Base-by-base conservation (phyloP, 1,140 invertebrate genomes). In the Diachasma alloeum region DNA sequence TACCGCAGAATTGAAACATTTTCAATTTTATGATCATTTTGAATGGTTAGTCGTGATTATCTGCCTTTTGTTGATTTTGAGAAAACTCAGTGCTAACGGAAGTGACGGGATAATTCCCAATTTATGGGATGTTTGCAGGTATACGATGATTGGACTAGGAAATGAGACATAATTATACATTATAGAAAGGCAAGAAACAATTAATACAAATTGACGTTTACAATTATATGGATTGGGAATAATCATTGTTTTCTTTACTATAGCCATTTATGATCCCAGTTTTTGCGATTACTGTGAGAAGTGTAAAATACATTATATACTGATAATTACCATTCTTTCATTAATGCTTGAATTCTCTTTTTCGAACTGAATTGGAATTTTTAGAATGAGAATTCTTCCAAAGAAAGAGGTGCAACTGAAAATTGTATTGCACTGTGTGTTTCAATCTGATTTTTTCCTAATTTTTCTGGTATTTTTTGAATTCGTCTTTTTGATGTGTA, bases 401-500 rank as follows among this genome's bases (percentile, higher is more conserved):
- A 36, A 68, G 36, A 37, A 39, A 68, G 36, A 68, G 66, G 66
- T 68, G 66, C 66, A 68, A 68, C 31, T 68, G 26, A 68, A 68
- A 68, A 36, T 68, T 37, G 11, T 68, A 68, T 68, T 68, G 36
- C 66, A 68, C 66, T 68, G 66, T 39, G 36, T 39, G 10, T 68
- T 68, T 36, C 31, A 68, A 53, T 53, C 48, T 17, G 48, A 53
- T 53, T 53, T 68, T 68, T 39, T 24, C 44, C 68, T 37, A 11
- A 36, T 68, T 26, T n/a, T 13, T 74, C 39, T 13, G 59, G 8
- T 63, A 68, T 37, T 68, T 68, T n/a, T 39, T 68, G 13, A 6
- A 36, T 68, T 37, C 36, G 8, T 36, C 48, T 73, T 83, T 79
- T 83, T 81, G 79, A 83, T 81, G 78, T 76, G 72, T 79, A 83